A percentile compares a stretch with the other conserved stretches of the same genome.
Conservation (phyloP, 2,797 vertebrate species). For the Sebastes diploproa region DNA sequence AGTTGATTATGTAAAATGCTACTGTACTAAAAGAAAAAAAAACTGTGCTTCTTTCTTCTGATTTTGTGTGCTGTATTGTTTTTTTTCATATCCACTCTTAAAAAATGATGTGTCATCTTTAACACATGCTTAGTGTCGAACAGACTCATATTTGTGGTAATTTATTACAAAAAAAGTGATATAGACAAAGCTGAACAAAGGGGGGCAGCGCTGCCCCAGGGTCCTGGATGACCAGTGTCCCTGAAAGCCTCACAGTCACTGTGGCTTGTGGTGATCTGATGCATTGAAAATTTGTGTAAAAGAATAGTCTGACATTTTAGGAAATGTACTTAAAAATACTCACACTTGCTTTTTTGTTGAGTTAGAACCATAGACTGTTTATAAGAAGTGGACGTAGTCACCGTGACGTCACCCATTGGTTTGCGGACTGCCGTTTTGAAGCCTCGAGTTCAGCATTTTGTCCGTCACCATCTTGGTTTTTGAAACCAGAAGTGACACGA, state of each 20-base stretch:
- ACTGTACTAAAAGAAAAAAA: not conserved
- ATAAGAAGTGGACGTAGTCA: no score
- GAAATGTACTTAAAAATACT: not conserved
- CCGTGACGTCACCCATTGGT: no score
- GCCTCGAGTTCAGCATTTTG: no score
- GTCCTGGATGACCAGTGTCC: not conserved
- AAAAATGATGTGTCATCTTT: constrained; percentile 37
- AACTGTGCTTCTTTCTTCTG: not conserved
- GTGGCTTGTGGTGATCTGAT: not conserved
- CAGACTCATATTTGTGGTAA: not conserved
- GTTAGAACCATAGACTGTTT: not conserved
- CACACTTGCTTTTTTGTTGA: not conserved
- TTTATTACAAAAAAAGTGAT: not conserved
- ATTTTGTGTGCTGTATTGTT: constrained; percentile 2
- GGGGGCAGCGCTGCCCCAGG: no score
- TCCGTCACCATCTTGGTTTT: no score
- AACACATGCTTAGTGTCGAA: not conserved
- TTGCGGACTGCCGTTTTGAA: no score
- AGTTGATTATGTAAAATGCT: constrained; percentile 14
- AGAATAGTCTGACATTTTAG: not conserved
- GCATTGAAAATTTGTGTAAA: not conserved
- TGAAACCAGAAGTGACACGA: no score
- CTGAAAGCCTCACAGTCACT: not conserved
- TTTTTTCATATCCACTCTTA: constrained; percentile 7
- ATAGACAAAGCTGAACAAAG: not conserved